phyloP scores from a whole-genome alignment of 2,113 vertebrate species.

The Myrmecobius fasciatus region DNA sequence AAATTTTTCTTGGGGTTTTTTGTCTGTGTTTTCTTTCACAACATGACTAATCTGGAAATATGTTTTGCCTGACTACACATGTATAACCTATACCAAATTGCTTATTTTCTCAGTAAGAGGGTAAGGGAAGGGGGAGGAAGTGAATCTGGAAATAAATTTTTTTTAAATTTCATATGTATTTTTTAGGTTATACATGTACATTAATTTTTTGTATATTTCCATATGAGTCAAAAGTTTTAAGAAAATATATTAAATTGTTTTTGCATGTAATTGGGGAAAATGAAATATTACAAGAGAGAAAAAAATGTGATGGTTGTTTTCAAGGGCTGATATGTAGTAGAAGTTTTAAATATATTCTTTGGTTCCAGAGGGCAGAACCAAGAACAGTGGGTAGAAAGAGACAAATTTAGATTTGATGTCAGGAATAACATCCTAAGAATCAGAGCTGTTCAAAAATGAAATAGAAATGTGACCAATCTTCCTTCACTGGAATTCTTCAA shows the following conservation, averaged over 20 bases:
- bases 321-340: background rate
- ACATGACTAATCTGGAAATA: background rate
- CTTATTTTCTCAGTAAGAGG: background rate
- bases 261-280: background rate
- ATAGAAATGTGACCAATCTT: background rate
- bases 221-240: too few species aligned
- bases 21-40: background rate
- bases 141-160: background rate
- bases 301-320: background rate
- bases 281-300: background rate
- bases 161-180: too few species aligned
- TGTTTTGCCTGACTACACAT: background rate
- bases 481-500: background rate
- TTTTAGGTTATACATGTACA: too few species aligned
- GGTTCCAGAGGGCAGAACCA: background rate
- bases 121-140: too few species aligned
- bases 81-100: background rate
- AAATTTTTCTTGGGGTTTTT: too few species aligned
- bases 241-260: background rate
- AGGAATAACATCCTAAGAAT: background rate
- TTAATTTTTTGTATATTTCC: too few species aligned
- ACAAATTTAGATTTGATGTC: background rate
- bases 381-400: background rate
- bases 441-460: background rate
- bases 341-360: background rate